Conservation (phyloP, 2,888 invertebrate species). For the Scrobipalpa costella region DNA sequence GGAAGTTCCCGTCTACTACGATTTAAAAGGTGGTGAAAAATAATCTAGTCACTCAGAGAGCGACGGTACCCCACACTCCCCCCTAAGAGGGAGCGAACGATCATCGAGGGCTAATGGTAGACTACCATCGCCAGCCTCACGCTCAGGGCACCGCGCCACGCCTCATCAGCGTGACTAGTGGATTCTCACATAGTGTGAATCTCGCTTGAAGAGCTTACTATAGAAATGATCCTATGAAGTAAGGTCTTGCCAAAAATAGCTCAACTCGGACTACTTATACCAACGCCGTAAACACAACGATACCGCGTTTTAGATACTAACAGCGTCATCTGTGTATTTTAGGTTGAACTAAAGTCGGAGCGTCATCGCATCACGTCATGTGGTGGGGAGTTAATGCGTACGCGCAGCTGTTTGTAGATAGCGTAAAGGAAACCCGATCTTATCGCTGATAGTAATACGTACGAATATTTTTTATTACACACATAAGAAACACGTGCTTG, state of each 20-base stretch:
- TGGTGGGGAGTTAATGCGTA: not conserved
- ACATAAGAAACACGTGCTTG: not conserved
- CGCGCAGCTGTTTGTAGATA: slow-evolving; percentile 11
- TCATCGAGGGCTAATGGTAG: slow-evolving; percentile 42
- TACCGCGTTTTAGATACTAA: slow-evolving; percentile 25
- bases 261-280: not conserved
- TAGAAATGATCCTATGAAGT: slow-evolving; percentile 37
- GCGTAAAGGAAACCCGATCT: not conserved
- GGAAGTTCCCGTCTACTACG: no score
- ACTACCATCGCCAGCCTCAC: slow-evolving; percentile 38
- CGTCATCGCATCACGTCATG: not conserved
- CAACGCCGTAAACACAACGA: slow-evolving; percentile 19
- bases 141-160: slow-evolving; percentile 41
- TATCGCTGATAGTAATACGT: not conserved
- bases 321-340: slow-evolving; percentile 22
- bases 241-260: slow-evolving; percentile 35
- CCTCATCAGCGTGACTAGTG: slow-evolving; percentile 41
- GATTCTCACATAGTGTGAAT: slow-evolving; percentile 37
- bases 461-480: not conserved
- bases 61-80: slow-evolving; percentile 41
- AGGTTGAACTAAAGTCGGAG: not conserved
- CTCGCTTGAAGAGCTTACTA: slow-evolving; percentile 30
- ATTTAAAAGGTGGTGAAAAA: slow-evolving; percentile 23
- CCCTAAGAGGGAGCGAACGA: slow-evolving; percentile 38
- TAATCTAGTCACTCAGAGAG: slow-evolving; percentile 39